Conservation (phyloP, 2,113 vertebrate species). For the Lipotes vexillifer region DNA sequence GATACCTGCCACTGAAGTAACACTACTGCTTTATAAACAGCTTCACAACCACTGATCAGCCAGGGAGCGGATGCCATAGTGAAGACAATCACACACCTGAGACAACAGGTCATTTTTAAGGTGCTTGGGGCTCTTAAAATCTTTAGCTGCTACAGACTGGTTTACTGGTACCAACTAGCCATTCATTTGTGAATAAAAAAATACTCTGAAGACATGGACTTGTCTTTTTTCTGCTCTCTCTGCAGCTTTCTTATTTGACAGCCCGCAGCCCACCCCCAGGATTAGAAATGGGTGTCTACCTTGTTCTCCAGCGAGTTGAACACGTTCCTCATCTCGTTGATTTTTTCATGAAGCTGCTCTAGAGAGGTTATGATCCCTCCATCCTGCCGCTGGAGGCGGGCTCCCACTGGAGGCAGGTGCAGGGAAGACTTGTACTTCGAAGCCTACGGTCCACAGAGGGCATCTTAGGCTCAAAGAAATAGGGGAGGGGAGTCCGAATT, state of each 20-base stretch:
- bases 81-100: not conserved
- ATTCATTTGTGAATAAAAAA: not conserved
- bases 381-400: conserved; percentile 62
- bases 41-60: not conserved
- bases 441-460: conserved; percentile 70
- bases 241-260: not conserved
- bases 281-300: conserved; percentile 63
- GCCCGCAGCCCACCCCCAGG: conserved; percentile 39
- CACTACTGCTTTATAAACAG: not conserved
- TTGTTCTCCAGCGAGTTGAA: conserved; percentile 70
- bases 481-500: conserved; percentile 39
- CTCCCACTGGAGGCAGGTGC: conserved; percentile 63
- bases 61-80: not conserved
- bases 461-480: conserved; percentile 65
- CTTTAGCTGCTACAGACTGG: not conserved
- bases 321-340: conserved; percentile 63
- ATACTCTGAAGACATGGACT: not conserved
- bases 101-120: not conserved
- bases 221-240: not conserved
- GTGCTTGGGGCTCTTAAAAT: not conserved
- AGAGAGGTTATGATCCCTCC: conserved; percentile 68
- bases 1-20: not conserved
- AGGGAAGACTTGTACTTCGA: conserved; percentile 66
- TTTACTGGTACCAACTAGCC: not conserved
- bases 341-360: conserved; percentile 71